Evolutionary conservation across 2,113 vertebrate species (phyloP), one percentile per base, ranked within the genome.

Genomic region (Ornithorhynchus anatinus): DNA sequence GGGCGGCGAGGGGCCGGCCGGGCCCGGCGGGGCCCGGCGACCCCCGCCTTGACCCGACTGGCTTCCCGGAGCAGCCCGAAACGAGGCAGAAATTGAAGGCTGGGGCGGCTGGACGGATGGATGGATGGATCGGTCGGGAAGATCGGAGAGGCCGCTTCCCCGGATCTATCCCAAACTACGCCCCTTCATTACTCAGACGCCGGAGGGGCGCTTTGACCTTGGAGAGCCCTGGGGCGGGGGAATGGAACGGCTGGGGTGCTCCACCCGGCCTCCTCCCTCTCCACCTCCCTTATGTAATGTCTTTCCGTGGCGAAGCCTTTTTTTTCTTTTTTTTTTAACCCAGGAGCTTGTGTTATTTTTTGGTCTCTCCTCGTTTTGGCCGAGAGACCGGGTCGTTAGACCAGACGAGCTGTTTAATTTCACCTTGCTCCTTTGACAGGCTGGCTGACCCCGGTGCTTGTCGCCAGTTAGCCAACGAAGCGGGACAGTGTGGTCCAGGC

Each of bases 11-110:
- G 59, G 79, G 66, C 69, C 79, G 68, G 81, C 60, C 82, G 81
- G 87, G 83, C 81, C 91, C 72, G 68, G 62, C 51, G 60, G 86
- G 86, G 79, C 83, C 86, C 66, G 15, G 63, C 66, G 48, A 78
- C 56, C 67, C 42, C 35, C 53, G 33, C 54, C 59, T 39, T 80
- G 69, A 59, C 39, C n/a, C n/a, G n/a, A n/a, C 73, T 64, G 69
- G 23, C 76, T 69, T 76, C 68, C 60, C 67, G 63, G 50, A 76
- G 70, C 69, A 36, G 44, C 57, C 72, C 59, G 63, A 58, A 75
- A 44, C 58, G 65, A 52, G 33, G 42, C 37, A 64, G 72, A n/a
- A n/a, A n/a, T n/a, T n/a, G n/a, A n/a, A n/a, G n/a, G n/a, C n/a
- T n/a, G n/a, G n/a, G n/a, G n/a, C n/a, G n/a, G n/a, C n/a, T n/a